Evolutionary conservation across 2,113 vertebrate genomes (phyloP).

Genomic region (Rhagologus leucostigma): DNA sequence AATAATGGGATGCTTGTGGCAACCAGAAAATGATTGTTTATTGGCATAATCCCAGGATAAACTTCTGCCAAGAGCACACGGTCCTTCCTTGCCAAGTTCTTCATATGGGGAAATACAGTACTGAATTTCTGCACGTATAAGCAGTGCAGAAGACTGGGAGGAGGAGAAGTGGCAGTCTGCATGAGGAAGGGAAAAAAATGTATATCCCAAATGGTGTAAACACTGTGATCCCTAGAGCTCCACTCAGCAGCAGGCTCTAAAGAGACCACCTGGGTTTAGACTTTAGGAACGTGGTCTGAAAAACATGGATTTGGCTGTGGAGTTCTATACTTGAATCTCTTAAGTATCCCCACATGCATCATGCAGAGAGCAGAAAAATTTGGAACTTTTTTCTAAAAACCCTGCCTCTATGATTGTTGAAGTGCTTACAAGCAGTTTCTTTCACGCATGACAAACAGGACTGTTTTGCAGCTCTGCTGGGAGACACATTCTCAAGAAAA

Average conservation of each 20-base stretch:
- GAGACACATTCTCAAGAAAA: neutral
- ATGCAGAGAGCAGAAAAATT: neutral
- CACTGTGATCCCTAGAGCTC: neutral
- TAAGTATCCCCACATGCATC: neutral
- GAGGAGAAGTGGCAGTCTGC: neutral
- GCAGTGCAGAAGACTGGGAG: neutral
- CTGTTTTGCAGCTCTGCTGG: neutral
- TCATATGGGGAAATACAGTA: slow-evolving; percentile 40
- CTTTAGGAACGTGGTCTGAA: neutral
- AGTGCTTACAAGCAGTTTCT: neutral
- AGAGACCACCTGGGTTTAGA: neutral
- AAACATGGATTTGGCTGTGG: neutral
- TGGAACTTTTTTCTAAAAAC: neutral
- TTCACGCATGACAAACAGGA: neutral
- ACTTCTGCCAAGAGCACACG: slow-evolving; percentile 38
- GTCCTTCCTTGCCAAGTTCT: slow-evolving; percentile 34
- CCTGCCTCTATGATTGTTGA: neutral
- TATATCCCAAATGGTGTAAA: neutral
- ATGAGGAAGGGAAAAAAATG: neutral
- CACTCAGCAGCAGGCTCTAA: neutral
- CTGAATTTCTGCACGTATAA: slow-evolving; percentile 39
- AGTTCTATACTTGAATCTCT: neutral
- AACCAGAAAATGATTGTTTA: slow-evolving; percentile 56
- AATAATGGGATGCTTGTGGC: slow-evolving; percentile 61
- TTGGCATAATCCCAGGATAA: slow-evolving; percentile 41